These are phyloP conservation scores for Trididemnum nubilum DNA, from an alignment of 23 tunicate genomes.

Conservation along the genomic window DNA sequence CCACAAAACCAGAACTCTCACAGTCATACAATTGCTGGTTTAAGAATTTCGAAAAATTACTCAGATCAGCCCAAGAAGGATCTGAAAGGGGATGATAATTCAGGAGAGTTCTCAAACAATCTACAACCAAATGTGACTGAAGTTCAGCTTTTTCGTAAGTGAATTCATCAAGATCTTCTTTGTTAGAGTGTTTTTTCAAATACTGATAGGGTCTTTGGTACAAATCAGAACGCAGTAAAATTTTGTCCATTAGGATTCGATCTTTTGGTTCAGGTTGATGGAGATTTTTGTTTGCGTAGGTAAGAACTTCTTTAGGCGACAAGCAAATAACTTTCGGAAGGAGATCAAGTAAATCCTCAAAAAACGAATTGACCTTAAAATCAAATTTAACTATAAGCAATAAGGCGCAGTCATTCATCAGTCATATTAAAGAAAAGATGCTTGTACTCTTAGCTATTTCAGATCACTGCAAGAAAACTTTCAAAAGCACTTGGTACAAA, in stretches of 20 bases:
- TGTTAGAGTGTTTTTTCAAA: neutral
- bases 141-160: neutral
- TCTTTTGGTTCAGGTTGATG: neutral
- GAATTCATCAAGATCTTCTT: constrained; percentile 22
- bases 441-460: too few species aligned
- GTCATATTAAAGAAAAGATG: too few species aligned
- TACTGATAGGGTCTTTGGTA: constrained; percentile 53
- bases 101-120: constrained; percentile 34
- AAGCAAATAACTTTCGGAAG: constrained; percentile 25
- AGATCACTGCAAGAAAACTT: too few species aligned
- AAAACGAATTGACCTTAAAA: neutral
- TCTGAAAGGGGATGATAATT: neutral
- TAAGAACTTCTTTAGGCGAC: constrained; percentile 35
- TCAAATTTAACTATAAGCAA: too few species aligned
- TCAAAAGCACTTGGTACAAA: too few species aligned
- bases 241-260: constrained; percentile 34
- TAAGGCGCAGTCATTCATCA: too few species aligned
- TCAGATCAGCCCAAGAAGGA: constrained; percentile 50
- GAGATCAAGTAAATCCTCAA: too few species aligned
- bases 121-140: neutral
- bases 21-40: constrained; percentile 41
- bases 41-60: constrained; percentile 48
- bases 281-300: neutral
- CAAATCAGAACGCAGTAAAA: constrained; percentile 12
- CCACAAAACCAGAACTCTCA: constrained; percentile 36